Base-by-base conservation (phyloP, 2,113 vertebrate species). In the Dunckerocampus dactyliophorus region DNA sequence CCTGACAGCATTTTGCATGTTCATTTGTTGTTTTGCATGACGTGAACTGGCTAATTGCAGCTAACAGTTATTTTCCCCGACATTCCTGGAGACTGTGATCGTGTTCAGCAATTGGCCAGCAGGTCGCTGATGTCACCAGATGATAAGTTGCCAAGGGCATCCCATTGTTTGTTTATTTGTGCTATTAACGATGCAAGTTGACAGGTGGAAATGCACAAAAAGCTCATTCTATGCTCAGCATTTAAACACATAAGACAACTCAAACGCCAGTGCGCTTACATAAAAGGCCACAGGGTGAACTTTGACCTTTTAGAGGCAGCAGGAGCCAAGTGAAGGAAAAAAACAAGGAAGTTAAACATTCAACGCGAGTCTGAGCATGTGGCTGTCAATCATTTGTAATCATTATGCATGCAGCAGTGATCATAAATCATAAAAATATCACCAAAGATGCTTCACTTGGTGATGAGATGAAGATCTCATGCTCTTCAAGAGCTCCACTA, bases 301-400 rank as follows among this genome's bases (percentile, higher is more conserved):
- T 75, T 65, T 66, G 74, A 70, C 71, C 16, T 60, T 55, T 66
- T 21, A 4, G 45, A 50, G 59, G 8, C 31, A 3, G 17, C 1
- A 21, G 58, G 1, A 57, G 19, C 10, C 34, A 24, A 59, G n/a
- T 43, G 37, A 48, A 69, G 50, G 22, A 70, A 65, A 48, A 72
- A 55, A 59, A 69, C 54, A 3, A 57, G 43, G 43, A 69, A 65
- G 80, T 79, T 75, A 79, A 80, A 74, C 8, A 78, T 80, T 79
- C 60, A 63, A 65, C 34, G 0, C 5, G 49, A 1, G 14, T 48
- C 59, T 39, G 46, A 50, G 10, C 43, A 7, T 20, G 13, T 2
- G n/a, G 11, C 55, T 21, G 56, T 24, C 56, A 58, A 43, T 47
- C 16, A 59, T 45, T 59, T 4, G 13, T 46, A 0, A 8, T 20